Base-by-base conservation (phyloP, 2,113 vertebrate genomes). In the Pyxicephalus adspersus region DNA sequence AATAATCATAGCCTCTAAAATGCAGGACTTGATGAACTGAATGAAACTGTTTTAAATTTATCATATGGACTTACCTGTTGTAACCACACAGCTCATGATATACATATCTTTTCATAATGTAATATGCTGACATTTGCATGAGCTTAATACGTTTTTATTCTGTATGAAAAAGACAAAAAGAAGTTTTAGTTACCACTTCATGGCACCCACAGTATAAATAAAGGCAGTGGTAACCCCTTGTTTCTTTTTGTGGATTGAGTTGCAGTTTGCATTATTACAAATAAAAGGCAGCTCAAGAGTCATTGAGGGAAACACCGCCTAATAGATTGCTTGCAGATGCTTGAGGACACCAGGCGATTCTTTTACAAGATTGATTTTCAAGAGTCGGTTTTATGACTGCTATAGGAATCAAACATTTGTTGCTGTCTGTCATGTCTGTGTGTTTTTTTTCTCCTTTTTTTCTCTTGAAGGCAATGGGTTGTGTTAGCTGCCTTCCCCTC, bases 311-410 rank as follows among this genome's bases (percentile, higher is more conserved):
- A 83, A 70, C 82, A 82, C 73, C 50, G 52, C 5, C 29, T 78
- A 79, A 50, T 79, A 83, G 85, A 83, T 84, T 83, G 29, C 83
- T 84, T 18, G 16, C 63, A 80, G 63, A 77, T 72, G 52, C 76
- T 68, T 88, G 22, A 45, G 2, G 64, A 68, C 67, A 72, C 86
- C 80, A 64, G 2, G 23, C 26, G 79, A 83, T 87, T 87, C 78
- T 87, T 87, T 67, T 52, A 50, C 84, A 84, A 79, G 78, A 11
- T 52, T 19, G 16, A 70, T 86, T 54, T 2, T 83, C 74, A 51
- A 84, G 70, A 73, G 60, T 26, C 3, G 4, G 31, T 78, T 85
- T 68, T 0, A 28, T 84, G 76, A 75, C 29, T 54, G 70, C 2
- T 4, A 25, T 25, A 38, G 72, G 78, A 81, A 85, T 63, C 76